Percentiles rank a stretch among this genome's conserved stretches.
Conservation (phyloP, 2,113 vertebrate species). For the Gulo gulo region DNA sequence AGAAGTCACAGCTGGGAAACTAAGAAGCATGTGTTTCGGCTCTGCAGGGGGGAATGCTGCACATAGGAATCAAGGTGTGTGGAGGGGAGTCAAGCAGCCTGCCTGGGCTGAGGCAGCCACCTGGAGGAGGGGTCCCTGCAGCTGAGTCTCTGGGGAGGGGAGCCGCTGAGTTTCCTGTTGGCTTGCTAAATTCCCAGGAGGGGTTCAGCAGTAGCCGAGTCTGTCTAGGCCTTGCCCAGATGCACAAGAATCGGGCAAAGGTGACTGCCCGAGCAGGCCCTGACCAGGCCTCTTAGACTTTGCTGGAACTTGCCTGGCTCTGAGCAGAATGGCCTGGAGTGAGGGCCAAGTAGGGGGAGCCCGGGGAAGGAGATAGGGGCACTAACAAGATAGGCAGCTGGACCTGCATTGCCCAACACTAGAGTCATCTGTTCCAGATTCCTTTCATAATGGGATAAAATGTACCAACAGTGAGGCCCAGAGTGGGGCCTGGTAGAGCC, state of each 20-base stretch:
- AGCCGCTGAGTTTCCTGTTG: background rate
- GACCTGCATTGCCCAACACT: background rate
- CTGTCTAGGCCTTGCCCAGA: background rate
- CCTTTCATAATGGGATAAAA: slow-evolving; percentile 54
- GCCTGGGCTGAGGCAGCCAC: background rate
- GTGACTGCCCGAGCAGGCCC: background rate
- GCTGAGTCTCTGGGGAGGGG: background rate
- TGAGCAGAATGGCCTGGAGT: background rate
- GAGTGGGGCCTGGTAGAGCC: background rate
- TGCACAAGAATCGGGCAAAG: slow-evolving; percentile 2
- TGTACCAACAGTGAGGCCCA: background rate
- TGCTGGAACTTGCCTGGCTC: slow-evolving; percentile 40
- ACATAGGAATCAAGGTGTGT: background rate
- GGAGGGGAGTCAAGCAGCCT: background rate
- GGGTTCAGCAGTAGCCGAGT: background rate
- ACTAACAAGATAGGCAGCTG: background rate
- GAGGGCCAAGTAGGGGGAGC: background rate
- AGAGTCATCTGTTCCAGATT: slow-evolving; percentile 48
- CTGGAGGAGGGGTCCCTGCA: background rate
- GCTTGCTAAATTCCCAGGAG: background rate
- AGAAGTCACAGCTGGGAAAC: background rate
- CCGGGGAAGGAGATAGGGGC: background rate
- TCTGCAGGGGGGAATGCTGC: background rate
- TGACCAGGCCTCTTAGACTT: background rate
- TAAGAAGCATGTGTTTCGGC: background rate